These are phyloP conservation scores for Leptocoma aspasia DNA, from an alignment of 2,113 vertebrate genomes.

Conservation along the genomic window DNA sequence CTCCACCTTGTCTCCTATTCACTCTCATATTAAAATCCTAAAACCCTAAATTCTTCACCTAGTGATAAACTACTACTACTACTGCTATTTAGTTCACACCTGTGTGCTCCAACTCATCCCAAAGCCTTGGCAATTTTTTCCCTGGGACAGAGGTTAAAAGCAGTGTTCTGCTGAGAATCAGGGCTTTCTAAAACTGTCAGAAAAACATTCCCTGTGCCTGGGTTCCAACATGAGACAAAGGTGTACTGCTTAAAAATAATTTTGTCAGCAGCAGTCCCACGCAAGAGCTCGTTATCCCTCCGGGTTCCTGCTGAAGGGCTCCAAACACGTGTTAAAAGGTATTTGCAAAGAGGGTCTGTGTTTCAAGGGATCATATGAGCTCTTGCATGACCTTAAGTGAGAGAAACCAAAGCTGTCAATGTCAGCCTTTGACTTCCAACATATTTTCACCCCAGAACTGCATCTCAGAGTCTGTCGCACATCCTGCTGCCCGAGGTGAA, in stretches of 20 bases:
- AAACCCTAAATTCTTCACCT: no score
- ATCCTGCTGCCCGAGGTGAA: neutral
- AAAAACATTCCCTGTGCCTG: no score
- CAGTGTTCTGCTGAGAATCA: no score
- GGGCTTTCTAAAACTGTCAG: no score
- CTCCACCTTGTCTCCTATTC: no score
- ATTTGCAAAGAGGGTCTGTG: neutral
- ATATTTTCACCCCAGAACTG: neutral
- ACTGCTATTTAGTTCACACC: no score
- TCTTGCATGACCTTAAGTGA: neutral
- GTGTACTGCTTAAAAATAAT: fast-evolving
- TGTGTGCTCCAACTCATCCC: no score
- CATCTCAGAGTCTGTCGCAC: neutral
- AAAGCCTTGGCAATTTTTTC: no score
- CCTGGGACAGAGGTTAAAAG: no score
- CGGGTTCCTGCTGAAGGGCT: fast-evolving
- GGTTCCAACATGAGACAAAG: neutral
- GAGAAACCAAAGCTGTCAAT: neutral
- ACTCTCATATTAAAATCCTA: no score
- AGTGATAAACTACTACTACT: no score
- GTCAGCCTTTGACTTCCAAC: neutral
- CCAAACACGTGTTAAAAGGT: neutral
- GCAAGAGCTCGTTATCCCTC: fast-evolving
- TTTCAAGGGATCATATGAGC: neutral
- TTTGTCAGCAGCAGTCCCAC: neutral